Percentiles rank a stretch among this genome's conserved stretches.
Conservation (phyloP, 2,888 invertebrate genomes). For the Drosophila nr. medialis region DNA sequence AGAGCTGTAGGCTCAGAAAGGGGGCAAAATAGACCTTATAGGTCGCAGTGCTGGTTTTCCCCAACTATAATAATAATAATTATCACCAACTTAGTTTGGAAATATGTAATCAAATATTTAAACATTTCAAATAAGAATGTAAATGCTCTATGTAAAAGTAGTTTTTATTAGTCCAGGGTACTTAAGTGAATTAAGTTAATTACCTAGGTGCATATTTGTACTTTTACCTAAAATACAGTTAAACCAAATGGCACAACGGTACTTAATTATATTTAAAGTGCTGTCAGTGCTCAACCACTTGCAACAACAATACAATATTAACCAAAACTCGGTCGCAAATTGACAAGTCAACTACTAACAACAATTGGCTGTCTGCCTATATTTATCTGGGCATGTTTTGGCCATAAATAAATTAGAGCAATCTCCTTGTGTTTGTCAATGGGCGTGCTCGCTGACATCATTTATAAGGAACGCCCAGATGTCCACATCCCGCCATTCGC, state of each 20-base stretch:
- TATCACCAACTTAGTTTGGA: neutral
- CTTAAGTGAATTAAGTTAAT: neutral
- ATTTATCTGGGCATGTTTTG: conserved; percentile 48
- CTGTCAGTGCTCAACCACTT: neutral
- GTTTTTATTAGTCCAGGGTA: neutral
- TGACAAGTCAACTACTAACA: conserved; percentile 4
- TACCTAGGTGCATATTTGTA: neutral
- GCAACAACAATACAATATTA: neutral
- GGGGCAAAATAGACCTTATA: no score
- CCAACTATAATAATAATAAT: neutral
- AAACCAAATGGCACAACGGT: neutral
- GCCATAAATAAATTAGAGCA: conserved; percentile 72
- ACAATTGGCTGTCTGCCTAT: conserved; percentile 27
- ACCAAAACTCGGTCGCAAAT: neutral
- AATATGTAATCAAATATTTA: neutral
- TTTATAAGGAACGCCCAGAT: conserved; percentile 64
- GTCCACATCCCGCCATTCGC: conserved; percentile 13
- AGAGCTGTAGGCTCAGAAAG: no score
- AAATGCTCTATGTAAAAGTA: neutral
- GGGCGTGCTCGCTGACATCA: conserved; percentile 64
- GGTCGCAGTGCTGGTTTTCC: no score
- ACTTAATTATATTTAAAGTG: conserved; percentile 1
- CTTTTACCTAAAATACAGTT: neutral
- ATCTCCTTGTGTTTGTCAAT: conserved; percentile 65
- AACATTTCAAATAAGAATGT: neutral